Evolutionary conservation across 2,113 vertebrate species (phyloP).

Genomic region (Ardeotis arabs): DNA sequence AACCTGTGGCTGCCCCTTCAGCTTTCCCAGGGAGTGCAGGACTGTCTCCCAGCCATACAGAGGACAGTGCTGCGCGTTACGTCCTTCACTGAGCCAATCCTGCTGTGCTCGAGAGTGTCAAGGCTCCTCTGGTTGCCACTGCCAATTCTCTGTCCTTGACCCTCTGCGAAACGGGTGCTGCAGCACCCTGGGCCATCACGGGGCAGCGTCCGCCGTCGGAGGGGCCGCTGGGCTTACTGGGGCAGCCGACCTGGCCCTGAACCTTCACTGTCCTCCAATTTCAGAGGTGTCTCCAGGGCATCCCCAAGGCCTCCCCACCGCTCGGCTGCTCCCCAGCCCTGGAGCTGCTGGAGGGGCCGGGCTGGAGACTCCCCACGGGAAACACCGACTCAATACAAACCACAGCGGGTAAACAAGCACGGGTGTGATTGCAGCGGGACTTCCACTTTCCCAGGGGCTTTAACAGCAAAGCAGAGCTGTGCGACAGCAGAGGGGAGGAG

Average conservation of each 20-base stretch:
- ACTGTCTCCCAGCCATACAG: fast-evolving
- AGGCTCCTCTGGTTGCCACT: neutral
- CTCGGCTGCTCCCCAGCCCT: neutral
- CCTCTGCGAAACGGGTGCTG: fast-evolving
- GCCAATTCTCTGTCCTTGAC: neutral
- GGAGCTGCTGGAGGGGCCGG: neutral
- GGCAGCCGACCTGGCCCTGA: neutral
- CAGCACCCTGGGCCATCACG: fast-evolving
- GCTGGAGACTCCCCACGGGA: neutral
- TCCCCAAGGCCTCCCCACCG: neutral
- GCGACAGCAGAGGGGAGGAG: neutral
- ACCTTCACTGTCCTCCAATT: neutral
- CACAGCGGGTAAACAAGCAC: neutral
- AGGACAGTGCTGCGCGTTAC: fast-evolving
- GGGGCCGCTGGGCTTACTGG: neutral
- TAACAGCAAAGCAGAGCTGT: fast-evolving
- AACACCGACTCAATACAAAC: neutral
- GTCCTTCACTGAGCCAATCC: neutral
- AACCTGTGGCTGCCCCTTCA: neutral
- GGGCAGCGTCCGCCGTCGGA: fast-evolving
- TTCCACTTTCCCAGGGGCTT: slow-evolving; percentile 61
- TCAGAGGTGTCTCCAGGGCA: neutral
- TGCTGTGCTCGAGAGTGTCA: fast-evolving
- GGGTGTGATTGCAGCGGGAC: neutral
- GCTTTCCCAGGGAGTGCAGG: fast-evolving